Base-by-base conservation (phyloP, 2,113 vertebrate species). In the Leptosomus discolor region DNA sequence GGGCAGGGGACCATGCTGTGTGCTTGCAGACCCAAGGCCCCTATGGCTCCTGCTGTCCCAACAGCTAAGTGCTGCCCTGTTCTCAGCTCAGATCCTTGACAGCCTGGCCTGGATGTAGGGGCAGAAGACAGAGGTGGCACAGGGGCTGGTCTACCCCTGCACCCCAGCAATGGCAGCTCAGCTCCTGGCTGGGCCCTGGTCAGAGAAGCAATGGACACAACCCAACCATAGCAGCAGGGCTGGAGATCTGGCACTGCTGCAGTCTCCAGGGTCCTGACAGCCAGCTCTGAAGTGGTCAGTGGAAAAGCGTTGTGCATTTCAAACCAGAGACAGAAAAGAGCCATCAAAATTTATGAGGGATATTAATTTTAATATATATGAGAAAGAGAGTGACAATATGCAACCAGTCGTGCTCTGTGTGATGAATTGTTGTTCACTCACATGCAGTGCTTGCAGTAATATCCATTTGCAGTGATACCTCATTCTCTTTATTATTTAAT, bases 331-430 rank as follows among this genome's bases (percentile, higher is more conserved):
- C 0, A 1, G 41, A 76, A 39, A 94, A 61, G 36, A 84, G 6
- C 8, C 27, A 80, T 94, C 54, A 89, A 94, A 94, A 96, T 95
- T 95, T 63, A 92, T 89, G 58, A 94, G 11, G 23, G 46, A 65
- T 77, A 83, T 88, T 84, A 94, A 88, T 94, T 94, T 96, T 94
- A 92, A 94, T 86, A 95, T 91, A 65, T 84, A 91, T 81, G 71
- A 88, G 39, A 92, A 65, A 75, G 36, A 46, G 24, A 68, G 46
- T 61, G 58, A 63, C 68, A 85, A 83, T 80, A 91, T 67, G 75
- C 75, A 91, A 76, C 63, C 32, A 83, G 30, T 93, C 6, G 1
- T 83, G 45, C 46, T 77, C 45, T 65, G 41, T 0, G 0, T 88
- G 89, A 92, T 86, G 64, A 89, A 92, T 86, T 92, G 58, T 37